These are phyloP conservation scores for Agelaius phoeniceus DNA, from an alignment of 2,113 vertebrate species.

Conservation along the genomic window DNA sequence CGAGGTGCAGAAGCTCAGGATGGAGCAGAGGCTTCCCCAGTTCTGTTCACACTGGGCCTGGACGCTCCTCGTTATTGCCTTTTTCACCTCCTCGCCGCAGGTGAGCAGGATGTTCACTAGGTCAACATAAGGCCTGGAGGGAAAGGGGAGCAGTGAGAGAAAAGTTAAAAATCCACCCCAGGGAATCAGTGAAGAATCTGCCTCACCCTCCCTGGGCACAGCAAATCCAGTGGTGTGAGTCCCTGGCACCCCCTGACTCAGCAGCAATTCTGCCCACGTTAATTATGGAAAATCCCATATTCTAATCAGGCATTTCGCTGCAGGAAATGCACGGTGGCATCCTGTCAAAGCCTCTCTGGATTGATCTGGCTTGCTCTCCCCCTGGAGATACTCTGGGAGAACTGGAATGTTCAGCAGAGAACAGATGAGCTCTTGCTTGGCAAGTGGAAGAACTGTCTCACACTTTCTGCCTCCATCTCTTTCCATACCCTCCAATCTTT, in stretches of 20 bases:
- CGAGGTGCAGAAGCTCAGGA: slow-evolving; percentile 89
- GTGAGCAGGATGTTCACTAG: slow-evolving; percentile 93
- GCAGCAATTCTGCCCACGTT: background rate
- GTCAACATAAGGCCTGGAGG: slow-evolving; percentile 90
- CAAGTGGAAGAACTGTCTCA: background rate
- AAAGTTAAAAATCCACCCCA: background rate
- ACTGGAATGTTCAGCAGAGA: background rate
- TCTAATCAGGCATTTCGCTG: rapidly evolving
- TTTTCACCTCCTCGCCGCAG: slow-evolving; percentile 94
- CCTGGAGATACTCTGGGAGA: background rate
- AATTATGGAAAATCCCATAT: background rate
- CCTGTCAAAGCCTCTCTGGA: background rate
- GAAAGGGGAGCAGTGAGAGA: background rate
- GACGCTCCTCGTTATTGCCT: slow-evolving; percentile 88
- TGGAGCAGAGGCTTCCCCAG: slow-evolving; percentile 94
- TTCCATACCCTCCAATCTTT: background rate
- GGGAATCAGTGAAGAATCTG: background rate
- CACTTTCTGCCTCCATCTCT: background rate
- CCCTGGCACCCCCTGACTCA: background rate
- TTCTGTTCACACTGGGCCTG: slow-evolving; percentile 94
- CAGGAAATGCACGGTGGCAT: background rate
- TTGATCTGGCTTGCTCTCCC: background rate
- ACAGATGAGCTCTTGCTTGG: background rate
- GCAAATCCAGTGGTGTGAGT: background rate
- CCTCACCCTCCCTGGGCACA: background rate